phyloP scores from a whole-genome alignment of 2,797 vertebrate species.

The Nasua narica region DNA sequence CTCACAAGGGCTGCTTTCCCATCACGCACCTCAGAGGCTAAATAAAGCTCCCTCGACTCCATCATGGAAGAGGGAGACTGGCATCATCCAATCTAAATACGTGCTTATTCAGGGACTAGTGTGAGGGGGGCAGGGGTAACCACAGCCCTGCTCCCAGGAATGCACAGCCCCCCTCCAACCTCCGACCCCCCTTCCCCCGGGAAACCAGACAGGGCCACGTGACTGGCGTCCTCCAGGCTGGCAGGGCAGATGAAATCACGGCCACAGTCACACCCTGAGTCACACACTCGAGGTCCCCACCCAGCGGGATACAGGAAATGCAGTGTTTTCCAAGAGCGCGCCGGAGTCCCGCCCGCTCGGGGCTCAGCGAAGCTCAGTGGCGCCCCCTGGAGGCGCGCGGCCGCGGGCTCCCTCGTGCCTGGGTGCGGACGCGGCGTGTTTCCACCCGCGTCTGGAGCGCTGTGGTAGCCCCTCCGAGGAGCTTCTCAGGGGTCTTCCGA shows the following conservation, averaged over 20 bases:
- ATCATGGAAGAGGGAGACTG: neutral
- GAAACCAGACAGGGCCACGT: neutral
- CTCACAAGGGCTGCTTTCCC: neutral
- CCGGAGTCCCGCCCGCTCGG: neutral
- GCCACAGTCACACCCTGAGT: neutral
- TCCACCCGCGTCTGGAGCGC: neutral
- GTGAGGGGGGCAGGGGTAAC: neutral
- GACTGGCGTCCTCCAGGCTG: neutral
- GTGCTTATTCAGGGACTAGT: neutral
- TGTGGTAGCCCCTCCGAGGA: accelerated
- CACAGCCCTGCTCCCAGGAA: neutral
- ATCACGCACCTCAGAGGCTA: neutral
- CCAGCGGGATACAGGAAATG: constrained; percentile 46
- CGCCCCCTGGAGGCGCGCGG: constrained; percentile 47
- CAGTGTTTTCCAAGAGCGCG: constrained; percentile 51
- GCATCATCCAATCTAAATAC: neutral
- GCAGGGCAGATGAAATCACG: neutral
- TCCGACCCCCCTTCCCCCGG: neutral
- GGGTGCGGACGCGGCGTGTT: neutral
- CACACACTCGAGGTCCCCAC: constrained; percentile 23
- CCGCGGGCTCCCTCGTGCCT: neutral
- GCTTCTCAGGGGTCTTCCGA: neutral
- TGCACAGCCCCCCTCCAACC: neutral
- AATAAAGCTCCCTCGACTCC: neutral
- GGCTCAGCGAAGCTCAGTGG: neutral